Conservation (phyloP, 2,888 invertebrate species). For the Pyrgus malvae region DNA sequence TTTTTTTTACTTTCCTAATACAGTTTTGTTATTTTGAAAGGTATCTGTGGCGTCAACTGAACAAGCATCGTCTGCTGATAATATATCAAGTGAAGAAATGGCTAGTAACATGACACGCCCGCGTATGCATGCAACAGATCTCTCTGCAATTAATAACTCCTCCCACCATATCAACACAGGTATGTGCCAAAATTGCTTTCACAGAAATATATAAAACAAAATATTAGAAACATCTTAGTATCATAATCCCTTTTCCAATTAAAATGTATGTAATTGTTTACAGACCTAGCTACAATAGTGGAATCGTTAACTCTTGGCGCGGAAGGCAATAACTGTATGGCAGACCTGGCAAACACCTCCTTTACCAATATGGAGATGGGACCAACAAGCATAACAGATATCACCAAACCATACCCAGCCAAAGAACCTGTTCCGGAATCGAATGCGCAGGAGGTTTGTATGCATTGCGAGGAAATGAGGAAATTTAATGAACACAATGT, state of each 20-base stretch:
- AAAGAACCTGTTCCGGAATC: conserved; percentile 71
- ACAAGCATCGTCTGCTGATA: conserved; percentile 97
- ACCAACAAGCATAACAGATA: conserved; percentile 76
- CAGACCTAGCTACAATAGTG: conserved; percentile 92
- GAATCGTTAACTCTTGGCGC: conserved; percentile 89
- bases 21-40: conserved; percentile 37
- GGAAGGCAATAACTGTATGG: conserved; percentile 82
- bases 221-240: too few species aligned
- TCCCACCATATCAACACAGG: conserved; percentile 83
- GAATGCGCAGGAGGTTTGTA: conserved; percentile 62
- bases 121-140: conserved; percentile 79
- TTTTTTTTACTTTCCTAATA: not conserved
- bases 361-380: conserved; percentile 81
- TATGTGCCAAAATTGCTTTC: conserved; percentile 37
- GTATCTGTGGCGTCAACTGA: conserved; percentile 95
- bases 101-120: conserved; percentile 85
- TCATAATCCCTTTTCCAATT: not conserved
- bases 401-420: conserved; percentile 77
- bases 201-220: too few species aligned
- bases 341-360: conserved; percentile 68
- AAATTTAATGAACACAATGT: too few species aligned
- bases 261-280: conserved; percentile 1
- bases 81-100: conserved; percentile 94
- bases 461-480: too few species aligned
- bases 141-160: conserved; percentile 87